Base-by-base conservation (phyloP, 2,797 vertebrate genomes). In the Pantherophis alleghaniensis region DNA sequence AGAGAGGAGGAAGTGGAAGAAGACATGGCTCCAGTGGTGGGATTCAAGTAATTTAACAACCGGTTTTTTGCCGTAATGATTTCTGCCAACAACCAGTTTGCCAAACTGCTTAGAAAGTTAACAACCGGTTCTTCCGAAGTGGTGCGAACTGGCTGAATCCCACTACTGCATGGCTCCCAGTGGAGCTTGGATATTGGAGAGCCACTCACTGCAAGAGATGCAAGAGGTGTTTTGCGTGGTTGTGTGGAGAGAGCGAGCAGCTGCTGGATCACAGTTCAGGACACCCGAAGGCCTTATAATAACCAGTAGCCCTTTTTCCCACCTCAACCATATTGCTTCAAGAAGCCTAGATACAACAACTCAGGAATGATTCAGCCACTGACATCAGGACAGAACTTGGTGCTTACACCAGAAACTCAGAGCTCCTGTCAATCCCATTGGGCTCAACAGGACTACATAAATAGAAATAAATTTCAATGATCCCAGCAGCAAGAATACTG, bases 341-440 rank as follows among this genome's bases (percentile, higher is more conserved):
- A 87, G 87, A 91, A 91, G 59, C 59, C 69, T 57, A 51, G 32
- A 24, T 59, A 83, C 42, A 56, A 89, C 66, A 63, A 26, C 9
- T 56, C 90, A 89, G 47, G 87, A 63, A 66, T 89, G 28, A 26
- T 89, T 91, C 90, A 89, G 87, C 59, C 89, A 32, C 90, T 91
- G 93, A 89, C 90, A 91, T 56, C 86, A 61, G 66, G 90, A 28
- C n/a, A 89, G 51, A 32, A 53, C 86, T 66, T 42, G 86, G 37
- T 42, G 59, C 69, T 91, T 86, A 32, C 32, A 42, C 51, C 93
- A 66, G 24, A 89, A 88, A 86, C 87, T 89, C 69, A 14, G 51
- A 86, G 89, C 87, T 91, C 28, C 90, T 86, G 87, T 93, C 93
- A 89, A 89, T 32, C 91, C 87, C n/a, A 87, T 87, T 86, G 87